A percentile compares a stretch with the other conserved stretches of the same genome.
Conservation (phyloP, 2,797 vertebrate species). For the Vipera latastei region DNA sequence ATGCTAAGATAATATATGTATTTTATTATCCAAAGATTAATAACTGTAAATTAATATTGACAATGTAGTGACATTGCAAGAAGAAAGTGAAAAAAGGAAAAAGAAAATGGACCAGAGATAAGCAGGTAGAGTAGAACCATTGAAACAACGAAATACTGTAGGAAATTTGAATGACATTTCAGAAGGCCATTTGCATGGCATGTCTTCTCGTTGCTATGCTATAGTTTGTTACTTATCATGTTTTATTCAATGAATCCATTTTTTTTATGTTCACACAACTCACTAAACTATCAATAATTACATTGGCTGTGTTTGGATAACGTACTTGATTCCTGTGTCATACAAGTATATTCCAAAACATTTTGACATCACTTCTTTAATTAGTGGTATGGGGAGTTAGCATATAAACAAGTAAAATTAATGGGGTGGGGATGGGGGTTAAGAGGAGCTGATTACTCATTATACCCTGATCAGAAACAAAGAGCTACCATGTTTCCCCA, state of each 20-base stretch:
- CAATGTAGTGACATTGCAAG: neutral
- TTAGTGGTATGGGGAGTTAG: neutral
- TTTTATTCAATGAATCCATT: neutral
- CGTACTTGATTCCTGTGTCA: neutral
- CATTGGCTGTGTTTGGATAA: neutral
- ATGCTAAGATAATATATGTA: neutral
- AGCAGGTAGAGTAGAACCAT: neutral
- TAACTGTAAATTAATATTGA: neutral
- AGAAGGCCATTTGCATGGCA: neutral
- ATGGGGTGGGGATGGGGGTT: neutral
- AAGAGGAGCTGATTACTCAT: neutral
- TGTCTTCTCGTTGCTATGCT: neutral
- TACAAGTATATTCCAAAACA: neutral
- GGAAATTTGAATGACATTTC: neutral
- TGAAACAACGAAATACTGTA: neutral
- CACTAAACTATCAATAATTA: neutral
- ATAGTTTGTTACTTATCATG: neutral
- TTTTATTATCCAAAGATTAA: neutral
- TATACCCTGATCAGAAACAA: neutral
- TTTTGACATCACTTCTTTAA: neutral
- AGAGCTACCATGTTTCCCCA: no score
- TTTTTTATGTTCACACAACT: neutral
- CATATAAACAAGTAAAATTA: neutral
- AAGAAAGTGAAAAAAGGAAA: neutral
- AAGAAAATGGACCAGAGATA: neutral